These are phyloP conservation scores for Leptinotarsa haldemani DNA, from an alignment of 2,888 invertebrate genomes.

Conservation along the genomic window DNA sequence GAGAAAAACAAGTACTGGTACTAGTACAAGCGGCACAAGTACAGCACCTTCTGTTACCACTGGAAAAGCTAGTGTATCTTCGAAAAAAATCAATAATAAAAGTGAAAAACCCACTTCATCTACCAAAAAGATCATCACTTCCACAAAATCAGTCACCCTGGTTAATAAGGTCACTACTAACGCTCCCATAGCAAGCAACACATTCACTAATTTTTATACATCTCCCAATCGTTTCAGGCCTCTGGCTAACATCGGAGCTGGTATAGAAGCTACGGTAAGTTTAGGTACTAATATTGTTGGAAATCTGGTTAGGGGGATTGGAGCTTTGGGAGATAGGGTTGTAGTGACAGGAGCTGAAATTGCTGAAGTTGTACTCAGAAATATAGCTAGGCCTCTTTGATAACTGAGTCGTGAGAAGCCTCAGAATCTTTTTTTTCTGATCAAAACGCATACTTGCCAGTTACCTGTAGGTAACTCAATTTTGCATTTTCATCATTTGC, in stretches of 20 bases:
- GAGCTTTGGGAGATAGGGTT: conserved; percentile 55
- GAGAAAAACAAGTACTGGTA: not conserved
- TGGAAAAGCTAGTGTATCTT: conserved; percentile 7
- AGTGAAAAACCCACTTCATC: conserved; percentile 16
- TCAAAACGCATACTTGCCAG: not conserved
- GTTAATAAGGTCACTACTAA: conserved; percentile 38
- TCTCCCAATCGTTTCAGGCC: conserved; percentile 46
- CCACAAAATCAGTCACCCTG: conserved; percentile 24
- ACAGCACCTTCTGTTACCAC: conserved; percentile 27
- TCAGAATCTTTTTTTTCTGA: not conserved
- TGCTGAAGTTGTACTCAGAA: conserved; percentile 59
- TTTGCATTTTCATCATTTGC: not conserved
- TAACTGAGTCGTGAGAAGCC: too few relatives aligned
- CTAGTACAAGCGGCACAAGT: not conserved
- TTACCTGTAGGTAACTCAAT: too few relatives aligned
- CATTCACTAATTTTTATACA: conserved; percentile 21
- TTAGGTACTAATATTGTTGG: conserved; percentile 51
- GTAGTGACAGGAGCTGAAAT: conserved; percentile 61
- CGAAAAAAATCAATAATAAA: conserved; percentile 1
- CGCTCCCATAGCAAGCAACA: conserved; percentile 32
- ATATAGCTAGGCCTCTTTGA: conserved; percentile 47
- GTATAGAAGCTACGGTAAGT: conserved; percentile 58
- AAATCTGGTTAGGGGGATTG: conserved; percentile 54
- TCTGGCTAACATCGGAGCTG: conserved; percentile 49
- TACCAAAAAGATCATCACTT: conserved; percentile 28